Percentiles rank a stretch among this genome's conserved stretches.
Evolutionary conservation across 2,113 vertebrate species (phyloP).

Genomic region (Eulemur rufifrons): DNA sequence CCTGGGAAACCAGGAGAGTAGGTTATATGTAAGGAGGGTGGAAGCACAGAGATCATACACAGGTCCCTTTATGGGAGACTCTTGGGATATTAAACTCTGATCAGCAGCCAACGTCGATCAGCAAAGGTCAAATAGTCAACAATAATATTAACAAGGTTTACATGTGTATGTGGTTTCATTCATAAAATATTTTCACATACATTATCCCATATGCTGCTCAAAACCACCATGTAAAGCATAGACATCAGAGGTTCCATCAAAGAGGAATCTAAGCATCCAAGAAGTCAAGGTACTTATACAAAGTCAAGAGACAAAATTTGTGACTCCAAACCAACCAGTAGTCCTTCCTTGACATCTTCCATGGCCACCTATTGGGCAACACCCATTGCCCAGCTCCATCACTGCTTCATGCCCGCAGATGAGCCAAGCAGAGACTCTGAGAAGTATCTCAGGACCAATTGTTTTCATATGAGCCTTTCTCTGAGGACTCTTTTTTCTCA

Average conservation of each 20-base stretch:
- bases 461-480: background rate
- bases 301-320: background rate
- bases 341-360: background rate
- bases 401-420: background rate
- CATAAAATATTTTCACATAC: background rate
- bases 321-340: background rate
- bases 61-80: background rate
- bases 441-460: too few relatives aligned
- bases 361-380: background rate
- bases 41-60: background rate
- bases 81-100: background rate
- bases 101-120: background rate
- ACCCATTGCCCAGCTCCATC: background rate
- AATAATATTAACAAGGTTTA: background rate
- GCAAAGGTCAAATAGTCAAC: background rate
- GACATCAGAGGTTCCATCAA: background rate
- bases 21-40: background rate
- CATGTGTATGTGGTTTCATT: background rate
- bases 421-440: background rate
- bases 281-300: background rate
- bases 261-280: background rate
- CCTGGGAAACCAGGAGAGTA: background rate
- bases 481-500: background rate
- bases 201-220: background rate
- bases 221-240: background rate